These are phyloP conservation scores for Maccullochella peelii DNA, from an alignment of 2,113 vertebrate species.

Conservation along the genomic window DNA sequence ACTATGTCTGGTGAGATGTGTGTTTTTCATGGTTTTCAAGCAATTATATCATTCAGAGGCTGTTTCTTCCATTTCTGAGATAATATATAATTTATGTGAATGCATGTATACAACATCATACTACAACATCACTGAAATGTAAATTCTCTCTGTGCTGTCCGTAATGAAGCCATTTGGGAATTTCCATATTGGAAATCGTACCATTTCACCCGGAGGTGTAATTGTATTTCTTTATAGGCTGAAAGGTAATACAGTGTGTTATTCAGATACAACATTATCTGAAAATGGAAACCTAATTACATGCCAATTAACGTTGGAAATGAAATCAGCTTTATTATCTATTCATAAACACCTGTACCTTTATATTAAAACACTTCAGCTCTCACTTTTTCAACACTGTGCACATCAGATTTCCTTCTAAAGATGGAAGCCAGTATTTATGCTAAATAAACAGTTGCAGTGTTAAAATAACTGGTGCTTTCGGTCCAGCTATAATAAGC, in stretches of 20 bases:
- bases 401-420: background rate
- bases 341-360: background rate
- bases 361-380: background rate
- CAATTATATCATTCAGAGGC: constrained; percentile 31
- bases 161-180: constrained; percentile 68
- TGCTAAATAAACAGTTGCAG: background rate
- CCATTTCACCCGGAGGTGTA: constrained; percentile 31
- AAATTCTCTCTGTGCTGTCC: constrained; percentile 55
- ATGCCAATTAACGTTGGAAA: constrained; percentile 4
- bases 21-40: constrained; percentile 25
- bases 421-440: background rate
- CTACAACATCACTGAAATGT: constrained; percentile 50
- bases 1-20: background rate
- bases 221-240: constrained; percentile 47
- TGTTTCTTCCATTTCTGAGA: constrained; percentile 24
- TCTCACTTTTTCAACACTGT: background rate
- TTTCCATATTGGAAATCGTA: constrained; percentile 52
- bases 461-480: constrained; percentile 10
- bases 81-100: constrained; percentile 64
- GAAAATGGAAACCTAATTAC: constrained; percentile 2
- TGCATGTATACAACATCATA: constrained; percentile 34
- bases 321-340: constrained; percentile 18
- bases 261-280: background rate
- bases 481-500: constrained; percentile 23
- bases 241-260: constrained; percentile 3